Conservation (phyloP, 2,797 vertebrate genomes). For the Rhabdomys pumilio region DNA sequence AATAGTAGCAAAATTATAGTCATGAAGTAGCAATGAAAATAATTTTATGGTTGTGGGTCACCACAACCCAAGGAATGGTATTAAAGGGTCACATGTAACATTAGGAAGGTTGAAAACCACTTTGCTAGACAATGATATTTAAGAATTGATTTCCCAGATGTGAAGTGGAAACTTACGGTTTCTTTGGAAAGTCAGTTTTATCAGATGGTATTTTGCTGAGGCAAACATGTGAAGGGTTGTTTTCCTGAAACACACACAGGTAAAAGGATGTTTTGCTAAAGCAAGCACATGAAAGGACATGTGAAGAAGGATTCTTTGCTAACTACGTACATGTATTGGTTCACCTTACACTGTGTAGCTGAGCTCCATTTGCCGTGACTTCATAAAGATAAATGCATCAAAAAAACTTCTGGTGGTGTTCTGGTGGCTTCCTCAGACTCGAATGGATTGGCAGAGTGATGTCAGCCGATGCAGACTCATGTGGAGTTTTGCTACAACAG, state of each 20-base stretch:
- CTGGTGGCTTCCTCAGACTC: background rate
- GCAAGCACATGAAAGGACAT: background rate
- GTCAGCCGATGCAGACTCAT: background rate
- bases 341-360: background rate
- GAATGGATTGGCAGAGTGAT: background rate
- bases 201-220: background rate
- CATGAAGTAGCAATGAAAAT: background rate
- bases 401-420: background rate
- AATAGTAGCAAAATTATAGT: background rate
- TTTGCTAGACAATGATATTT: background rate
- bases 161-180: background rate
- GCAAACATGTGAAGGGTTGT: background rate
- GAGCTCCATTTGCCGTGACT: background rate
- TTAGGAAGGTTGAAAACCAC: background rate
- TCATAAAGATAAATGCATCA: background rate
- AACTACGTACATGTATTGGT: background rate
- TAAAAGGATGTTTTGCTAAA: background rate
- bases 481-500: background rate
- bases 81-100: background rate
- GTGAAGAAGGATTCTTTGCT: background rate
- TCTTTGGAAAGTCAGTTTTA: background rate
- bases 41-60: background rate
- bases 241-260: background rate
- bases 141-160: background rate
- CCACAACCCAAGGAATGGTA: background rate